Percentiles rank a stretch among this genome's conserved stretches.
These are phyloP conservation scores for Junonia oenone DNA, from an alignment of 2,888 invertebrate genomes.

Conservation along the genomic window DNA sequence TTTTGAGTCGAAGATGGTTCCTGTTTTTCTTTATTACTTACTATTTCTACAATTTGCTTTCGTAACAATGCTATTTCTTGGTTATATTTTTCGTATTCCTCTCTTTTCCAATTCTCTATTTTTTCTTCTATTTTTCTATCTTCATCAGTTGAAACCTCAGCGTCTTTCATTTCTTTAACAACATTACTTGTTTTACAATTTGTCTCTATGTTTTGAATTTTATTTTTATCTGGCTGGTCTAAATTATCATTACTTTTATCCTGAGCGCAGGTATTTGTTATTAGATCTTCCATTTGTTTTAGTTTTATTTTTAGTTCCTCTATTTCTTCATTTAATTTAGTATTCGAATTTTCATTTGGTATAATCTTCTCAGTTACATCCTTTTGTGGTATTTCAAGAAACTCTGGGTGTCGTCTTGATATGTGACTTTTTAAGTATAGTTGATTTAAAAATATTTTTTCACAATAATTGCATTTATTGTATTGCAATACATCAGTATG, in stretches of 20 bases:
- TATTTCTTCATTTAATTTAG: slow-evolving; percentile 74
- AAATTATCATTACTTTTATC: background rate
- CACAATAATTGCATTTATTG: slow-evolving; percentile 82
- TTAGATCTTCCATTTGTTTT: slow-evolving; percentile 61
- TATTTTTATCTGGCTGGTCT: slow-evolving; percentile 5
- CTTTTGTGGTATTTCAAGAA: slow-evolving; percentile 51
- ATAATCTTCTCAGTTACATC: slow-evolving; percentile 38
- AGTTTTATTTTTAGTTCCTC: slow-evolving; percentile 68
- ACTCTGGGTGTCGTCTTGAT: slow-evolving; percentile 75
- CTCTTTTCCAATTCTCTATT: slow-evolving; percentile 74
- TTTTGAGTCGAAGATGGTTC: slow-evolving; percentile 35
- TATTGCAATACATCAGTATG: slow-evolving; percentile 56
- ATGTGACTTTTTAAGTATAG: slow-evolving; percentile 82
- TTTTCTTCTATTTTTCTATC: slow-evolving; percentile 55
- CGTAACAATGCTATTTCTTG: slow-evolving; percentile 69
- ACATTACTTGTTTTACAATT: slow-evolving; percentile 19
- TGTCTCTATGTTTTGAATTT: slow-evolving; percentile 16
- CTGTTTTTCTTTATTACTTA: slow-evolving; percentile 55
- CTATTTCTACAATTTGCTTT: slow-evolving; percentile 59
- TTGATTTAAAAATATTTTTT: slow-evolving; percentile 83
- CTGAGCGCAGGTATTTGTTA: slow-evolving; percentile 29
- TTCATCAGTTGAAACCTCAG: slow-evolving; percentile 50
- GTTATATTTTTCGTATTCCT: slow-evolving; percentile 75
- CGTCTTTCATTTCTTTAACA: slow-evolving; percentile 51
- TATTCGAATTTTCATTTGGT: slow-evolving; percentile 68